phyloP scores from a whole-genome alignment of 1,140 invertebrate genomes.

The Pseudomyrmex pallidus region DNA sequence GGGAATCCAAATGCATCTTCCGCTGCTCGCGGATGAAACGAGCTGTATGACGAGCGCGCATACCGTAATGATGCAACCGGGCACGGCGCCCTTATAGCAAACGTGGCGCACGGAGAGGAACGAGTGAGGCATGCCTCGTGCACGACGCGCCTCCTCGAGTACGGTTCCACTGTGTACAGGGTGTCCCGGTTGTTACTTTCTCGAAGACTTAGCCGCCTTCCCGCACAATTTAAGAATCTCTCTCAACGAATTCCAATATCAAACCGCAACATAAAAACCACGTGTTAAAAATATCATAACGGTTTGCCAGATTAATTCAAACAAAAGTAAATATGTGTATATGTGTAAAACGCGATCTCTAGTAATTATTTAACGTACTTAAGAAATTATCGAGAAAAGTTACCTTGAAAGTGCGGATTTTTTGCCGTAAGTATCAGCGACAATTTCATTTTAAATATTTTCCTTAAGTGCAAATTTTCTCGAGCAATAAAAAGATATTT shows the following conservation, averaged over 20 bases:
- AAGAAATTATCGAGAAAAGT: no score
- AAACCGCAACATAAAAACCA: no score
- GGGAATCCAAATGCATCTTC: slow-evolving; percentile 24
- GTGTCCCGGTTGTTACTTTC: slow-evolving; percentile 13
- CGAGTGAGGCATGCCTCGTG: slow-evolving; percentile 75
- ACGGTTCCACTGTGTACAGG: slow-evolving; percentile 42
- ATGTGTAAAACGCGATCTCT: no score
- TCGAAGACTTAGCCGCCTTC: background rate
- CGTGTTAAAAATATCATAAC: no score
- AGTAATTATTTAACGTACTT: no score
- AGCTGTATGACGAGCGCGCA: slow-evolving; percentile 63
- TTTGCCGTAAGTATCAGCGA: no score
- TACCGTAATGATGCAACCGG: slow-evolving; percentile 68
- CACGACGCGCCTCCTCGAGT: slow-evolving; percentile 70
- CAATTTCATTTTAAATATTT: no score
- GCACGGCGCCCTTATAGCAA: slow-evolving; percentile 74
- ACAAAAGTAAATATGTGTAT: no score
- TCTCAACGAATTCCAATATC: background rate
- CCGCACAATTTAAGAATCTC: background rate
- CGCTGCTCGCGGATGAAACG: slow-evolving; percentile 64
- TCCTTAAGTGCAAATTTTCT: no score
- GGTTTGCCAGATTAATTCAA: no score
- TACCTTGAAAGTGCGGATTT: no score
- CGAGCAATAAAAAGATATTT: no score
- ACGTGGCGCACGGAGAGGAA: slow-evolving; percentile 79